Percentiles rank a stretch among this genome's conserved stretches.
phyloP scores from a whole-genome alignment of 1,140 invertebrate species.

The Drosophila nasuta region DNA sequence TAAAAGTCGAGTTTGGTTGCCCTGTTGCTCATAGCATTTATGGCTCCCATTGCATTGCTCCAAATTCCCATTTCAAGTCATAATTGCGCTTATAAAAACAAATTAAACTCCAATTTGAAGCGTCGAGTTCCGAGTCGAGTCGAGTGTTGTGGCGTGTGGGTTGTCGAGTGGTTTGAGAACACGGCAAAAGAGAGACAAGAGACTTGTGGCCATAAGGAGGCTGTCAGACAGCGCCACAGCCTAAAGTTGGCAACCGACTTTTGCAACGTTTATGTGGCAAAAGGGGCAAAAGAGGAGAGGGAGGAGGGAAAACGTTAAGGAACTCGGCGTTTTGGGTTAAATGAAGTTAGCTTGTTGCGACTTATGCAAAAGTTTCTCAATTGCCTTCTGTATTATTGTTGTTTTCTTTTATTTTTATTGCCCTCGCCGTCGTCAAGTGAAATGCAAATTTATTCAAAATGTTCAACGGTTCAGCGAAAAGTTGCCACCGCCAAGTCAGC shows the following conservation, averaged over 20 bases:
- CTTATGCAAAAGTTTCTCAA: conserved; percentile 80
- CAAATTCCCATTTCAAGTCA: conserved; percentile 34
- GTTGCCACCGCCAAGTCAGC: conserved; percentile 40
- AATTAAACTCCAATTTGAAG: conserved; percentile 75
- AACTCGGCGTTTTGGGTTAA: conserved; percentile 62
- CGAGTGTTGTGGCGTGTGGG: conserved; percentile 19
- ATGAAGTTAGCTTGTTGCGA: conserved; percentile 75
- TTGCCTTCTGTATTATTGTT: conserved; percentile 73
- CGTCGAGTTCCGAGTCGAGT: conserved; percentile 14
- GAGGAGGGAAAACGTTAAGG: conserved; percentile 8
- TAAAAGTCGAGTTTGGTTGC: conserved; percentile 8
- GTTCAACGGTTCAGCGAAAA: conserved; percentile 53
- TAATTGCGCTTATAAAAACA: conserved; percentile 75
- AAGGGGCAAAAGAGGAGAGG: neutral
- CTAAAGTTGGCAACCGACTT: conserved; percentile 3
- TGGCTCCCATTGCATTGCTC: conserved; percentile 5
- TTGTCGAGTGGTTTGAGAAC: conserved; percentile 32
- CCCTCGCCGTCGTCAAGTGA: conserved; percentile 58
- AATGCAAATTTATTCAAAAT: conserved; percentile 82
- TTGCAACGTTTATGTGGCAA: neutral
- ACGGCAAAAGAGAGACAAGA: neutral
- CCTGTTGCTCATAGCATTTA: conserved; percentile 1
- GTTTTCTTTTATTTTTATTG: conserved; percentile 49
- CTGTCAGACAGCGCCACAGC: conserved; percentile 8
- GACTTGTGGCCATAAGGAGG: conserved; percentile 5